These are phyloP conservation scores for Saturnia japonica DNA, from an alignment of 2,888 invertebrate species.

Conservation along the genomic window DNA sequence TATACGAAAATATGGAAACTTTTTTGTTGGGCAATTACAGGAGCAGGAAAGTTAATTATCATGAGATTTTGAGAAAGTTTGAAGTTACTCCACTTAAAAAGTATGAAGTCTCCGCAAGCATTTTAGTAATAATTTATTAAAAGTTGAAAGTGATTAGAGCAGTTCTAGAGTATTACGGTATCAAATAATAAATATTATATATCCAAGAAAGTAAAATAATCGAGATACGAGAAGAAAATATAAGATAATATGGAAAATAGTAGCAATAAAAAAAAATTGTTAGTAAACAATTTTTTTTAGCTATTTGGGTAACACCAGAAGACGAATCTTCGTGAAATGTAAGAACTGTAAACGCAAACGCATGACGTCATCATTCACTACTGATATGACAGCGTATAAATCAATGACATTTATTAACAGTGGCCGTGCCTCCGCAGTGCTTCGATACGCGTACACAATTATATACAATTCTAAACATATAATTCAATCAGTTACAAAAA, in stretches of 20 bases:
- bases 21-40: neutral
- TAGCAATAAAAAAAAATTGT: neutral
- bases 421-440: neutral
- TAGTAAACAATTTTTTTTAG: neutral
- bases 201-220: neutral
- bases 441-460: neutral
- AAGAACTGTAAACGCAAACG: slow-evolving; percentile 4
- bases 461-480: neutral
- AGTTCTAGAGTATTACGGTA: neutral
- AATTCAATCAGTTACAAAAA: neutral
- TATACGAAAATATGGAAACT: neutral
- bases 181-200: too few relatives aligned
- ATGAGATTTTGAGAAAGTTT: neutral
- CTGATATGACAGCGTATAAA: neutral
- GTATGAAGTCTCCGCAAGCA: too few relatives aligned
- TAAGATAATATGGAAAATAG: too few relatives aligned
- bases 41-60: neutral
- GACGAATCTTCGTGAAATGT: neutral
- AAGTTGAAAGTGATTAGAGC: neutral
- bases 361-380: neutral
- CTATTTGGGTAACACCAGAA: neutral
- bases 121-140: neutral
- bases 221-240: too few relatives aligned
- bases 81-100: neutral
- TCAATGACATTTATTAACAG: neutral